Base-by-base conservation (phyloP, 2,888 invertebrate genomes). In the Crocallis elinguaria region DNA sequence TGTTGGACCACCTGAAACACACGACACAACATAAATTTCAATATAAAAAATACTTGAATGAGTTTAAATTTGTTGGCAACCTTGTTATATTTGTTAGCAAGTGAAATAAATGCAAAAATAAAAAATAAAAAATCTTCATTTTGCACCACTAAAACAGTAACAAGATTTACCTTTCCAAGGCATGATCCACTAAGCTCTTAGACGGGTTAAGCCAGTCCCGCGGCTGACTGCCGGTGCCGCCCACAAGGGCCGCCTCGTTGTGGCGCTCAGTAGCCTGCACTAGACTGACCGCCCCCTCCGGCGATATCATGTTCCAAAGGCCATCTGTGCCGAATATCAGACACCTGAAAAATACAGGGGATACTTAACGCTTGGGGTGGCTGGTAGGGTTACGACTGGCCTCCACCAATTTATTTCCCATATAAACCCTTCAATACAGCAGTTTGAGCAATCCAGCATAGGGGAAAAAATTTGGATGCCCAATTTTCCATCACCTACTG, bases 271-370 rank as follows among this genome's bases (percentile, higher is more conserved):
- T 96, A 33, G 95, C 94, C 67, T 96, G 95, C 1, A 98, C 98
- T 57, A 97, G 93, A 48, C 94, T 94, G 4, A 98, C 97, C 0
- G 98, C 96, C 62, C 95, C 94, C 66, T 95, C 94, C 0, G 98
- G 94, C 1, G 95, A 94, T 60, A 99, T 89, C 94, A 99, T 98
- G 86, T 99, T 99, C 96, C 98, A 99, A 25, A 99, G 89, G 0
- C 99, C 99, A 84, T 99, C 99, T 0, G 98, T 98, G 46, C 98
- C 99, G 73, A 99, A 96, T 64, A 99, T 96, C 32, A 99, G 92
- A 90, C 98, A 99, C 67, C 96, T 93, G 75, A 16, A 82, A 84
- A 9, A 12, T 19, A 7, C 1, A 14, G 19, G 4, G 11, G 2
- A 27, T 2, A 7, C 23, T n/a, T 27, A 1, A 27, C 19, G 3